Conservation (phyloP, 2,888 invertebrate genomes). For the Harmothoe impar region DNA sequence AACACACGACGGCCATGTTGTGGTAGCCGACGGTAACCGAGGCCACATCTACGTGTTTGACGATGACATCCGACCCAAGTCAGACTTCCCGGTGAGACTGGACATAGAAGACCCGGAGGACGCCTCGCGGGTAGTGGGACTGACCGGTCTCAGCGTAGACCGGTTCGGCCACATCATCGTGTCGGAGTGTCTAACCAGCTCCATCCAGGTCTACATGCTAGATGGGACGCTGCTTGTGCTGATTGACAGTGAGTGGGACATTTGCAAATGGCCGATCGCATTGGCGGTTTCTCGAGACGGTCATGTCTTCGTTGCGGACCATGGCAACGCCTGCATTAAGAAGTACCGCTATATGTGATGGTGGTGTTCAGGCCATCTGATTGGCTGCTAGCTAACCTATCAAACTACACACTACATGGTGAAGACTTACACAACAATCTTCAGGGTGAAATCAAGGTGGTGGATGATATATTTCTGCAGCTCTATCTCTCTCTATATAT, state of each 20-base stretch:
- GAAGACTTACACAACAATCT: background rate
- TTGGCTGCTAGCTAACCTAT: too few species aligned
- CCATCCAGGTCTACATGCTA: slow-evolving; percentile 46
- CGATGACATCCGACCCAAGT: background rate
- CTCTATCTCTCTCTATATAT: background rate
- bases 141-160: slow-evolving; percentile 57
- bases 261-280: slow-evolving; percentile 50
- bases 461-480: background rate
- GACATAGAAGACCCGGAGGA: background rate
- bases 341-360: slow-evolving; percentile 62
- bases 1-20: slow-evolving; percentile 24
- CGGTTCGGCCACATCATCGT: slow-evolving; percentile 56
- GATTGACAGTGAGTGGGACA: slow-evolving; percentile 63
- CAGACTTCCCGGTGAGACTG: background rate
- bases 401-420: background rate
- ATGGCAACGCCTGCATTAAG: slow-evolving; percentile 62
- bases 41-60: slow-evolving; percentile 56
- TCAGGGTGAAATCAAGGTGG: background rate
- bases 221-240: slow-evolving; percentile 60
- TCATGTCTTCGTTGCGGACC: slow-evolving; percentile 62
- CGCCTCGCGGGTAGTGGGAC: background rate
- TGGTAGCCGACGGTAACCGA: slow-evolving; percentile 51
- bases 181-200: slow-evolving; percentile 53
- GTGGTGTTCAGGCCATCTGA: background rate
- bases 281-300: slow-evolving; percentile 54